Evolutionary conservation across 1,140 invertebrate species (phyloP), one percentile per base, ranked within the genome.

Genomic region (Venustaconcha ellipsiformis): DNA sequence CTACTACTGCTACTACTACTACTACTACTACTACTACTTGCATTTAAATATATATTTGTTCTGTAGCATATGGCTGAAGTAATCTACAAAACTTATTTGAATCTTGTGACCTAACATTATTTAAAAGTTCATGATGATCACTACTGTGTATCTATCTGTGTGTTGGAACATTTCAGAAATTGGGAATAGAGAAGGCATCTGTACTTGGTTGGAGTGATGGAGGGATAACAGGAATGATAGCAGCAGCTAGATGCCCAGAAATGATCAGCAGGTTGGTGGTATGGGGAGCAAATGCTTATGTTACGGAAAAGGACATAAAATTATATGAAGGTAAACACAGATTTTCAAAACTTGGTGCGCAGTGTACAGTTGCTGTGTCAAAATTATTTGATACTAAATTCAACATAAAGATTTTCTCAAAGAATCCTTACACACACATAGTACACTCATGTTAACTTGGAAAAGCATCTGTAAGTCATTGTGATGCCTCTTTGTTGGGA

Each of bases 161-260:
- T 72, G 12, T 23, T 17, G 17, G 17, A 14, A 83, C 62, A 57
- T 82, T 88, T 1, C 79, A 94, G 90, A 89, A 88, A 57, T 84
- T 96, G 23, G 92, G 92, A n/a, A 91, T 93, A 58, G 82, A 90
- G 0, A 93, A 93, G 82, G 96, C 93, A 90, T 96, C 95, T 0
- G 80, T 97, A 1, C 76, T 97, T 48, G 96, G 96, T 0, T 97
- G 96, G 95, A 96, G 95, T 89, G 95, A 97, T 90, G 96, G 96
- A 62, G 96, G 94, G 4, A 95, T 95, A 58, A 93, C 94, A 13
- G 93, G 92, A 8, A 89, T 97, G 63, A 93, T 96, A 6, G 78
- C 95, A 11, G 94, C 95, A 15, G 93, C 93, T 1, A 92, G 92
- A 58, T 92, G 94, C 87, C 92, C 93, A 0, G 89, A 93, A 8